These are phyloP conservation scores for Pangasius sanitwongsei DNA, from an alignment of 2,797 vertebrate genomes.

Conservation along the genomic window DNA sequence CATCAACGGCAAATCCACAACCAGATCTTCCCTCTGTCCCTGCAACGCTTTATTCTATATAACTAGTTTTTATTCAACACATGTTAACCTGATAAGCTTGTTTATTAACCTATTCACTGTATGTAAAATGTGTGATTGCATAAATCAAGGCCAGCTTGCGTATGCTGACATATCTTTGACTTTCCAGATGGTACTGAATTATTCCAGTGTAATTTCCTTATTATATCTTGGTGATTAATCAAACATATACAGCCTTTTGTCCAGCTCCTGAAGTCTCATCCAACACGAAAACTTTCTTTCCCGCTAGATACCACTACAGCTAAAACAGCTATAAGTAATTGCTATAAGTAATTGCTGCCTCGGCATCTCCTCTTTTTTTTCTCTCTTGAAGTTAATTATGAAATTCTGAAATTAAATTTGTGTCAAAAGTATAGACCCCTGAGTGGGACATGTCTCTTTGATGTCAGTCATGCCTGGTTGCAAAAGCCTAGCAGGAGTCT, in stretches of 20 bases:
- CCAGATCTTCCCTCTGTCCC: neutral
- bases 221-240: neutral
- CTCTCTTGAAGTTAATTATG: neutral
- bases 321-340: neutral
- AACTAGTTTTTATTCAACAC: neutral
- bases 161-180: neutral
- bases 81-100: neutral
- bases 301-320: neutral
- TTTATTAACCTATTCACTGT: neutral
- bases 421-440: neutral
- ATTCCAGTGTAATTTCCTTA: neutral
- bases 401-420: neutral
- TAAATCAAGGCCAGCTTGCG: neutral
- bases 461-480: neutral
- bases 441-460: neutral
- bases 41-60: neutral
- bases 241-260: neutral
- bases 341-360: neutral
- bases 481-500: neutral
- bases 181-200: slow-evolving; percentile 6
- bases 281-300: neutral
- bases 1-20: neutral
- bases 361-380: neutral
- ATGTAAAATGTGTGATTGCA: neutral
- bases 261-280: neutral